A percentile compares a stretch with the other conserved stretches of the same genome.
Evolutionary conservation across 2,888 invertebrate genomes (phyloP).

Genomic region (Athalia cordata): DNA sequence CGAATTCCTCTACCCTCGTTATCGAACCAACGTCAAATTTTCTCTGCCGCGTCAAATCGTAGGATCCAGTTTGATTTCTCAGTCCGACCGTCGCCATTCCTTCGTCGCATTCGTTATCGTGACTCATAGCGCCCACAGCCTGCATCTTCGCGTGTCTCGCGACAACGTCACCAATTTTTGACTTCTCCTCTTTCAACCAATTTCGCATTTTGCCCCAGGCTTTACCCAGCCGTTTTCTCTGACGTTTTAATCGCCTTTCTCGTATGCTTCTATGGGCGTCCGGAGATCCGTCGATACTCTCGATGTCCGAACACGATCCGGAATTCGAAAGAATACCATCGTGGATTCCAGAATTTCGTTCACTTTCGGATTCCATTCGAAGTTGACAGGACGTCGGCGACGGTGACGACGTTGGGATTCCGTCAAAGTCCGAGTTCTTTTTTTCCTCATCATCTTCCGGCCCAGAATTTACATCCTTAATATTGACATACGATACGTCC

Average conservation of each 20-base stretch:
- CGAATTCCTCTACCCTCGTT: conserved; percentile 65
- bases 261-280: conserved; percentile 8
- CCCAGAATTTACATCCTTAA: conserved; percentile 9
- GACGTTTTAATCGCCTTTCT: conserved; percentile 36
- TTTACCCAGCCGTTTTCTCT: conserved; percentile 56
- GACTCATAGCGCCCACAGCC: conserved; percentile 60
- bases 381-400: conserved; percentile 59
- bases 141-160: conserved; percentile 66
- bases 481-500: neutral
- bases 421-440: conserved; percentile 39
- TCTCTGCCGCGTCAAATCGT: conserved; percentile 64
- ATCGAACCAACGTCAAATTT: conserved; percentile 57
- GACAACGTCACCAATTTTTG: conserved; percentile 65
- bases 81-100: conserved; percentile 36
- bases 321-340: conserved; percentile 33
- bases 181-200: conserved; percentile 67
- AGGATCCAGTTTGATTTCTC: conserved; percentile 58
- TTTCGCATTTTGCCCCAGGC: conserved; percentile 68
- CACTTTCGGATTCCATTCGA: conserved; percentile 49
- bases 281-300: conserved; percentile 36
- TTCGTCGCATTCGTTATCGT: conserved; percentile 49
- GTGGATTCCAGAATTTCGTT: neutral
- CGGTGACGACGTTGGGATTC: conserved; percentile 17
- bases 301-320: conserved; percentile 38
- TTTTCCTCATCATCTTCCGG: conserved; percentile 15